Conservation (phyloP, 2,113 vertebrate species). For the Todiramphus saurophagus region DNA sequence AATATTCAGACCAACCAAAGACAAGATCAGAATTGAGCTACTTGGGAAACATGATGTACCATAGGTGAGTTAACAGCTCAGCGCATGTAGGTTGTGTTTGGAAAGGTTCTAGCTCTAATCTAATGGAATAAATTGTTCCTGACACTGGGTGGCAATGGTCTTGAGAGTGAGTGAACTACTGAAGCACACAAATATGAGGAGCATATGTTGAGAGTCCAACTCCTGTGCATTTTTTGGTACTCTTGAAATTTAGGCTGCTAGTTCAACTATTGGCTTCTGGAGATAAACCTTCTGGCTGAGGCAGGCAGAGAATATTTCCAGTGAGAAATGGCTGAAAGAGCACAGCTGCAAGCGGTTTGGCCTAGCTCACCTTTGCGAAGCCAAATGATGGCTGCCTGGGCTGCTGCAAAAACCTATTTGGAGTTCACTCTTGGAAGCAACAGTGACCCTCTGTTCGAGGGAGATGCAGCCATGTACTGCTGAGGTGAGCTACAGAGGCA, state of each 20-base stretch:
- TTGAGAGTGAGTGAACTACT: background rate
- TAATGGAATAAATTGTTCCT: background rate
- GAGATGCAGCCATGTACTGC: background rate
- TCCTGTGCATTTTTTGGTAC: background rate
- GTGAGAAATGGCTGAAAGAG: background rate
- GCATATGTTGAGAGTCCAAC: background rate
- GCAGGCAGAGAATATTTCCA: background rate
- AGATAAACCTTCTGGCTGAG: background rate
- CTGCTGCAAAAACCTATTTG: background rate
- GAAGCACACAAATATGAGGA: background rate
- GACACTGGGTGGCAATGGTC: background rate
- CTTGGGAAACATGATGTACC: background rate
- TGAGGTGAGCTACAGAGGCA: background rate
- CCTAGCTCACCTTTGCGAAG: background rate
- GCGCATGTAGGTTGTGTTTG: fast-evolving
- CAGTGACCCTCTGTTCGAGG: background rate
- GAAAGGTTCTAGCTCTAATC: background rate
- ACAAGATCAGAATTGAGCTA: background rate
- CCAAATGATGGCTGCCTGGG: background rate
- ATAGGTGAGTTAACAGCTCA: background rate
- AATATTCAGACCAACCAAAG: background rate
- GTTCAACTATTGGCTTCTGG: background rate
- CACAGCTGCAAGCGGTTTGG: background rate
- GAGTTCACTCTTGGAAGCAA: background rate
- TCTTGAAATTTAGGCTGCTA: background rate